Evolutionary conservation across 2,797 vertebrate genomes (phyloP), one percentile per base, ranked within the genome.

Genomic region (Ctenopoma multispine): DNA sequence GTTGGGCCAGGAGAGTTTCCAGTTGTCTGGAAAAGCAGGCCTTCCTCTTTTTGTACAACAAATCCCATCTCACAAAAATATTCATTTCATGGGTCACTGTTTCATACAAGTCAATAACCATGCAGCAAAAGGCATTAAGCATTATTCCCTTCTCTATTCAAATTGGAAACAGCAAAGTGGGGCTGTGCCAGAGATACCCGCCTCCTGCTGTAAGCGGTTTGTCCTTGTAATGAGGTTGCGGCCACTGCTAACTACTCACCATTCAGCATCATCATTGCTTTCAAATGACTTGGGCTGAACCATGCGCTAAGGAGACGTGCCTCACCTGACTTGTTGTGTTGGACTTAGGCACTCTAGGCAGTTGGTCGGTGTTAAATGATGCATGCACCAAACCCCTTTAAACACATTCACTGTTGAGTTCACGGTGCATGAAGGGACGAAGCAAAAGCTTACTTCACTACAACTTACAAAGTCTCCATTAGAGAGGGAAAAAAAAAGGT

Each of bases 71-170:
- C 82, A 67, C 69, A 84, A 88, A 90, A 91, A 92, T 87, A 92
- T 89, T 91, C 75, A 93, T 92, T 92, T 92, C 91, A 90, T 69
- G 81, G 89, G 87, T 92, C 84, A 66, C 79, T 89, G 84, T 87
- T 77, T 83, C 82, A 81, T 63, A 90, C 79, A 83, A 87, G 84
- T 84, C 80, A 80, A 90, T 90, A 90, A 88, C 79, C 87, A 84
- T 48, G 29, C 65, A 69, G 87, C 81, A 81, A 69, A 75, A 87
- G 79, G 81, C 85, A 88, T 89, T 89, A 90, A 67, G 82, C 83
- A 79, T 85, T 79, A 85, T 84, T 87, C 76, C 68, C 80, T 63
- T 63, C 81, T 74, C 79, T 72, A 85, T 92, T 92, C 77, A 89
- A 89, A 90, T 80, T 86, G 83, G 72, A 87, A 89, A 86, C 80